Percentiles rank a stretch among this genome's conserved stretches.
Conservation (phyloP, 2,113 vertebrate species). For the Irena cyanogastra region DNA sequence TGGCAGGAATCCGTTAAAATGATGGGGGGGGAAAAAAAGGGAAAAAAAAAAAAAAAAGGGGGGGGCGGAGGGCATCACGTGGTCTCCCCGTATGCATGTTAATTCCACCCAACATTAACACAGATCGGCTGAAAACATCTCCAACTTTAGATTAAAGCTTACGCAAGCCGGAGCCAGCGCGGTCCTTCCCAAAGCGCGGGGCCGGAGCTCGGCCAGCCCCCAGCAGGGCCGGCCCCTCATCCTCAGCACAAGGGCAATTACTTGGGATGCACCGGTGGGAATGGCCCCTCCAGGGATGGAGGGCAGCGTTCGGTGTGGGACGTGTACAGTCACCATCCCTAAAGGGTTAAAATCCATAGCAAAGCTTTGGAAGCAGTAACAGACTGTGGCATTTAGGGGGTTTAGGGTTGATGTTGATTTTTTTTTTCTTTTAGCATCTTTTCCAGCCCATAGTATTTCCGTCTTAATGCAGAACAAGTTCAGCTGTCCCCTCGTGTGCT, state of each 20-base stretch:
- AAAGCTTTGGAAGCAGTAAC: background rate
- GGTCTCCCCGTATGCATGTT: constrained; percentile 37
- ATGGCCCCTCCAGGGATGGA: background rate
- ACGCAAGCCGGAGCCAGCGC: background rate
- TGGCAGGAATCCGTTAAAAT: constrained; percentile 7
- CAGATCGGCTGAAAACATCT: constrained; percentile 52
- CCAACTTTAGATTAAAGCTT: constrained; percentile 66
- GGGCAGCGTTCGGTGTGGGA: rapidly evolving
- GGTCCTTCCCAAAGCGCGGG: rapidly evolving
- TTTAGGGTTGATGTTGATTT: background rate
- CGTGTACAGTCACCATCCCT: rapidly evolving
- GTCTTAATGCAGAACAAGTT: background rate
- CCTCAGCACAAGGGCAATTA: background rate
- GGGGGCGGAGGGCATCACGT: constrained; percentile 11
- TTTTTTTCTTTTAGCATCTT: background rate
- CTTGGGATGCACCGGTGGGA: rapidly evolving
- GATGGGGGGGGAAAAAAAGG: background rate
- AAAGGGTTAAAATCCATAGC: background rate
- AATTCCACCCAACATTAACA: constrained; percentile 61
- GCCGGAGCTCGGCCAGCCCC: background rate
- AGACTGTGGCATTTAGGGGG: background rate
- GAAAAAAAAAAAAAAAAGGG: background rate
- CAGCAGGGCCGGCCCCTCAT: rapidly evolving
- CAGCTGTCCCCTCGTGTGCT: background rate
- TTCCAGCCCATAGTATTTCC: background rate